phyloP scores from a whole-genome alignment of 2,888 invertebrate species.

The Adineta ricciae region DNA sequence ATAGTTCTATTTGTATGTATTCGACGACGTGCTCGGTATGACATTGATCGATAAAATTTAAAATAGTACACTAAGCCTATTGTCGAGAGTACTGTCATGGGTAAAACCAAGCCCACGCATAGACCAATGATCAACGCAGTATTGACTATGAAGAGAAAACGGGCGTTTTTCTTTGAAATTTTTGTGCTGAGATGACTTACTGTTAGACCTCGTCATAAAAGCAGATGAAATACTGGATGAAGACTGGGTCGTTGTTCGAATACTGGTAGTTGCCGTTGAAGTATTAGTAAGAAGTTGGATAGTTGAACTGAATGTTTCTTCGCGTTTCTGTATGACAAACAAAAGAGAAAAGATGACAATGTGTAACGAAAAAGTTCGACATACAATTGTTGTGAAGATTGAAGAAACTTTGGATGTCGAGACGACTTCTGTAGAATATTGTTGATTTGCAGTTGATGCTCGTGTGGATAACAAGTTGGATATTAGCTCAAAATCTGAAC shows the following conservation, averaged over 20 bases:
- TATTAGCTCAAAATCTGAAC: background rate
- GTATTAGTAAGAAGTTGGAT: background rate
- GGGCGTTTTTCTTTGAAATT: background rate
- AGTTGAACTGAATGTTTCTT: background rate
- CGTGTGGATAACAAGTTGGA: background rate
- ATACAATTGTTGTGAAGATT: background rate
- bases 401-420: background rate
- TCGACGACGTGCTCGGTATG: too few relatives aligned
- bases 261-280: fast-evolving
- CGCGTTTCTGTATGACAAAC: background rate
- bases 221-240: background rate
- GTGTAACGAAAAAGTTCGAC: background rate
- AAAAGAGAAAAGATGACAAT: background rate
- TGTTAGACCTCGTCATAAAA: background rate
- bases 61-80: background rate
- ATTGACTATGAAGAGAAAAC: background rate
- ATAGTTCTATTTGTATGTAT: too few relatives aligned
- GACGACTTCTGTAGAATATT: background rate
- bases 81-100: background rate
- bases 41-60: background rate
- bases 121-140: background rate
- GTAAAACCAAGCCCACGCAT: background rate
- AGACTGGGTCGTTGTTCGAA: background rate
- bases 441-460: background rate
- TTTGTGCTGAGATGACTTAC: background rate